Base-by-base conservation (phyloP, 2,797 vertebrate species). In the Podarcis lilfordi region DNA sequence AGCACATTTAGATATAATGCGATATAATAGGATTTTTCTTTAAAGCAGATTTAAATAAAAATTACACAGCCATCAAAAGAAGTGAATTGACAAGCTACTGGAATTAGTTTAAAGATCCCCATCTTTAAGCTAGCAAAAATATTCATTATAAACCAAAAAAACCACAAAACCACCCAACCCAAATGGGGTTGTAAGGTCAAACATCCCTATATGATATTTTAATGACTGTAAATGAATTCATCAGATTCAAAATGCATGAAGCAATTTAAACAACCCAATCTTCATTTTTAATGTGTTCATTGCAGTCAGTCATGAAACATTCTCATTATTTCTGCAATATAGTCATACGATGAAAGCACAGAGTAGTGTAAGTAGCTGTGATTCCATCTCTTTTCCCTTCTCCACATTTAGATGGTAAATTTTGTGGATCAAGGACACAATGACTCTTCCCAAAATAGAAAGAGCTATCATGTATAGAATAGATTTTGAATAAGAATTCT, bases 281-380 rank as follows among this genome's bases (percentile, higher is more conserved):
- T 89, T 37, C 91, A 80, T 94, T 89, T 89, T 77, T 84, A 64
- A 95, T 90, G 91, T 92, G 78, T 94, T 92, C 81, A 74, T 89
- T 89, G 69, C 8, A 87, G 82, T 87, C 92, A 89, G 45, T 78
- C 11, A 8, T 90, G 74, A 96, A 94, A 88, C 69, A 68, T 84
- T 89, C 45, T 92, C 59, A 90, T 91, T 94, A 92, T 90, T 92
- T 94, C 85, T 88, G 77, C 82, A 78, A 69, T 91, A 79, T 84
- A 84, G 83, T 89, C 87, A 7, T 27, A 15, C 23, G 37, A 50
- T 84, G 74, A 43, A 87, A 92, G 80, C 77, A 71, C 85, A 85
- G 91, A 85, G 86, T 3, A 91, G 55, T 80, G 86, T 85, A 81
- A 89, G 88, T 90, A 80, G 76, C 85, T 85, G 10, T 94, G 82